Base-by-base conservation (phyloP, 2,888 invertebrate species). In the Timandra comae region DNA sequence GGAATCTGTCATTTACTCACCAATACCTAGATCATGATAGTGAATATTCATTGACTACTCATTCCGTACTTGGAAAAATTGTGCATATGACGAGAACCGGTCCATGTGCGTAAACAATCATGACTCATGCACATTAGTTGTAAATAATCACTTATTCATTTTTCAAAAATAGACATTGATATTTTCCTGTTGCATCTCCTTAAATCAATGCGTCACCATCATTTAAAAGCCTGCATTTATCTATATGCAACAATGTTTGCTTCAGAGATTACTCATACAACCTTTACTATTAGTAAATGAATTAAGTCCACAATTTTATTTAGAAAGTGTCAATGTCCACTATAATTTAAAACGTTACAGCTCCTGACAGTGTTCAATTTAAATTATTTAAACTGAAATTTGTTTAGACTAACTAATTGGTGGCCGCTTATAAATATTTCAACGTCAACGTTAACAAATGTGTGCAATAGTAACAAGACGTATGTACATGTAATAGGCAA, bases 61-160 rank as follows among this genome's bases (percentile, higher is more conserved):
- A 72, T 67, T 44, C 60, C 63, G 56, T 76, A 70, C 70, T 64
- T 49, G 63, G 71, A 71, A 75, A n/a, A 62, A 60, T 52, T 63
- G 55, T 68, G 67, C 65, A 69, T 60, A 63, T 65, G 47, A 56
- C 57, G 44, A 60, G 65, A 75, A 76, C 69, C 63, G 60, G 68
- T 68, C 54, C 48, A 34, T 48, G 52, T 59, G 58, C 51, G 59
- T 61, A 65, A 66, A 68, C 63, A 63, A 57, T 53, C 46, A 56
- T 75, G 74, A 74, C 49, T 75, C 73, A 75, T 41, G 38, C 35
- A 47, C 49, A 49, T 52, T 48, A 51, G 62, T 54, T 55, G 48
- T 44, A 41, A 54, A 54, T 60, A 52, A 50, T 56, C 44, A 57
- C 52, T 49, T 52, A 52, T 52, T 52, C 49, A 50, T 52, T 41